Evolutionary conservation across 2,113 vertebrate species (phyloP).

Genomic region (Chloebia gouldiae): DNA sequence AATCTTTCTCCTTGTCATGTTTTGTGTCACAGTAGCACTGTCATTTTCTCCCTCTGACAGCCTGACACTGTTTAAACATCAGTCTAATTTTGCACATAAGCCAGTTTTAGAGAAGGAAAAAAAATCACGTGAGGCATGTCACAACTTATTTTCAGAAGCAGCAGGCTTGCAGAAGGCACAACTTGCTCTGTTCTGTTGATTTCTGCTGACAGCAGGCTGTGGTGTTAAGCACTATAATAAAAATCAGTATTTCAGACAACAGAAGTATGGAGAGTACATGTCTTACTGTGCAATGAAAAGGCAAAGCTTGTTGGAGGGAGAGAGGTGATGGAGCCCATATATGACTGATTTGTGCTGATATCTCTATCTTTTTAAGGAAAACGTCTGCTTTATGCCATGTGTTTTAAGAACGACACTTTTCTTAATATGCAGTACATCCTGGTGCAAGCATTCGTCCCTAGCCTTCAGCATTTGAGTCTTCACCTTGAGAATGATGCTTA

Average conservation of each 20-base stretch:
- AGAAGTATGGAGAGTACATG: not conserved
- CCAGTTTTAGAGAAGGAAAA: not conserved
- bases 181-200: constrained; percentile 59
- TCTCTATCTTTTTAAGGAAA: not conserved
- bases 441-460: not conserved
- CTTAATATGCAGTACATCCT: not conserved
- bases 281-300: not conserved
- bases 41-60: constrained; percentile 46
- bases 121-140: constrained; percentile 40
- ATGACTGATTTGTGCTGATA: not conserved
- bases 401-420: not conserved
- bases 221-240: constrained; percentile 43
- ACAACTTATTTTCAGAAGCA: constrained; percentile 66
- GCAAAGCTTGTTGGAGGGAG: not conserved
- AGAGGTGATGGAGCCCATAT: not conserved
- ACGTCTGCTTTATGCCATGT: not conserved
- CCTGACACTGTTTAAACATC: constrained; percentile 58
- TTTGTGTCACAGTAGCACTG: constrained; percentile 45
- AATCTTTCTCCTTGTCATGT: constrained; percentile 55
- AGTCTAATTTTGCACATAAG: constrained; percentile 54
- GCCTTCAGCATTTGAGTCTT: not conserved
- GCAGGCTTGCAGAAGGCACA: constrained; percentile 59
- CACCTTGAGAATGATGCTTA: not conserved
- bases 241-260: constrained; percentile 48
- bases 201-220: constrained; percentile 63